Base-by-base conservation (phyloP, 2,888 invertebrate species). In the Ceraclea dissimilis region DNA sequence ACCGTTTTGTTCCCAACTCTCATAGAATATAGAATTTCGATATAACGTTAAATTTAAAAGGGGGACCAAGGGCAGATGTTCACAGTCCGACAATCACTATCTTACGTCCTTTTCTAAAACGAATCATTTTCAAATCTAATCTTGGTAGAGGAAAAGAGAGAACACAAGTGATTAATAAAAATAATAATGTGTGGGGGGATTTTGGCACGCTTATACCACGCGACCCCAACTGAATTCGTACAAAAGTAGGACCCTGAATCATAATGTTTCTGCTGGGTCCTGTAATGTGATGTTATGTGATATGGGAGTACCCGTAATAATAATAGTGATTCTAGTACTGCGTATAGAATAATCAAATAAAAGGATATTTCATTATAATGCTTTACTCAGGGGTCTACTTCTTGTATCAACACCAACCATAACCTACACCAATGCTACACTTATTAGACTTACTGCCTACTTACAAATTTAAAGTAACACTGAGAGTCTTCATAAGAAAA, bases 181-280 rank as follows among this genome's bases (percentile, higher is more conserved):
- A 39, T 39, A 39, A 39, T n/a, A 13, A 19, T 46, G 46, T 20
- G 46, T 46, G 46, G 46, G 46, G 46, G 20, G 20, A 46, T 46
- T 19, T 20, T 46, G 46, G 46, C 46, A 46, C 46, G 46, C 46
- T 46, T 46, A 46, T 19, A 46, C 46, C 46, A 46, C 46, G 46
- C 46, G 46, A 46, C 46, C 46, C 46, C 46, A 46, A 18, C 20
- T 19, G 18, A 46, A 46, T 46, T 4, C 20, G 13, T 17, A 46
- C 46, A 46, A 46, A 46, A 20, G 46, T 46, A 6, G 46, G 20
- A 46, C 18, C 18, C 46, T 11, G 46, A 46, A 19, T 4, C 6
- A 46, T 18, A 19, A 46, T 46, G 18, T 10, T 20, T 6, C 46
- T 20, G 10, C 20, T 46, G 13, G 20, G 46, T 46, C 20, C 20